Conservation (phyloP, 2,888 invertebrate species). For the Rhorus exstirpatorius region DNA sequence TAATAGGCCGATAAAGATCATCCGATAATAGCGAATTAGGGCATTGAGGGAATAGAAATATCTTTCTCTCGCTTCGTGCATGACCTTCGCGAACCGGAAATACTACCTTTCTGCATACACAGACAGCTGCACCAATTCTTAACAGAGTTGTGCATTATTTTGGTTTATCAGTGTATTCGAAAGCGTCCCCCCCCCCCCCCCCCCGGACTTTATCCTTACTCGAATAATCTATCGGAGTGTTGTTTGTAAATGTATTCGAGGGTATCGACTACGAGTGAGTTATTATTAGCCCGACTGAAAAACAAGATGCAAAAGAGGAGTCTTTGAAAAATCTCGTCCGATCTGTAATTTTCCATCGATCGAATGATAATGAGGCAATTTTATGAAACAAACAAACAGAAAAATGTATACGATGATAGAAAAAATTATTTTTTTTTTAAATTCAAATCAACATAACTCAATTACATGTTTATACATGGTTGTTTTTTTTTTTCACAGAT, state of each 20-base stretch:
- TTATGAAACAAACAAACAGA: neutral
- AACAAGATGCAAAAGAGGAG: conserved; percentile 14
- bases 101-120: neutral
- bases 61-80: neutral
- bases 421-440: neutral
- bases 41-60: conserved; percentile 4
- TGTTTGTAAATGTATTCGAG: conserved; percentile 16
- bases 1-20: conserved; percentile 58
- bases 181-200: too few species aligned
- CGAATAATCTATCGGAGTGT: conserved; percentile 15
- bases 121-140: neutral
- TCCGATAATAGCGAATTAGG: conserved; percentile 63
- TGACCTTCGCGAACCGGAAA: conserved; percentile 39
- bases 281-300: neutral
- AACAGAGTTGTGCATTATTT: neutral
- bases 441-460: neutral
- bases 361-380: neutral
- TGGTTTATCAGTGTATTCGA: neutral
- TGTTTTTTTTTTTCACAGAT: neutral
- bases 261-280: neutral
- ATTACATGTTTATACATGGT: neutral
- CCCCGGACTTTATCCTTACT: conserved; percentile 18
- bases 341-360: conserved; percentile 21
- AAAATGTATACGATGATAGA: too few species aligned
- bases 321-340: conserved; percentile 3